These are phyloP conservation scores for Pachycephus smyrnensis DNA, from an alignment of 2,888 invertebrate species.

Conservation along the genomic window DNA sequence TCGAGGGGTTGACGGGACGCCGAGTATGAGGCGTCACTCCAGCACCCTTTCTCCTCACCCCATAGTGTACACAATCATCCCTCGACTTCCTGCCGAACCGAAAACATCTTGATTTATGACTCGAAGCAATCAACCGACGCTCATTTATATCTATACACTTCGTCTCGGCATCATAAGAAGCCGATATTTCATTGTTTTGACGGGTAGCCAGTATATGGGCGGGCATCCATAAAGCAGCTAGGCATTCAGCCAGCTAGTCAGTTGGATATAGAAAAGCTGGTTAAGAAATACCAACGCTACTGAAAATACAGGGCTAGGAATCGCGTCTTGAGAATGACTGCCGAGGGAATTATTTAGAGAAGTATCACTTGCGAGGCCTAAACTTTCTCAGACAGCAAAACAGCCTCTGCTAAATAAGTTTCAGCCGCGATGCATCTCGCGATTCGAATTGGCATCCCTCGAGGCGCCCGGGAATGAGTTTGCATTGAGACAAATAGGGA, in stretches of 20 bases:
- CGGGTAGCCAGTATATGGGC: slow-evolving; percentile 6
- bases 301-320: no score
- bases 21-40: not conserved
- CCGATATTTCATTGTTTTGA: slow-evolving; percentile 39
- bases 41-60: not conserved
- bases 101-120: slow-evolving; percentile 38
- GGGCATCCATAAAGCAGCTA: not conserved
- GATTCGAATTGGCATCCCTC: slow-evolving; percentile 52
- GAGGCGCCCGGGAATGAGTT: slow-evolving; percentile 47
- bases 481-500: slow-evolving; percentile 60
- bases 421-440: slow-evolving; percentile 43
- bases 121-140: slow-evolving; percentile 30
- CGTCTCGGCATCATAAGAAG: slow-evolving; percentile 6
- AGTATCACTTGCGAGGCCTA: not conserved
- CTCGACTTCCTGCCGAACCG: slow-evolving; percentile 12
- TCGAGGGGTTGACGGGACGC: slow-evolving; percentile 1
- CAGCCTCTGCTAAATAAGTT: slow-evolving; percentile 19
- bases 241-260: not conserved
- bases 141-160: slow-evolving; percentile 35
- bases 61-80: not conserved
- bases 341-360: not conserved
- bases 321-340: not conserved
- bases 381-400: not conserved
- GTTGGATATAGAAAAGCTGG: not conserved
- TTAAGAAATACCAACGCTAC: not conserved